Base-by-base conservation (phyloP, 2,888 invertebrate species). In the Pelosia muscerda region DNA sequence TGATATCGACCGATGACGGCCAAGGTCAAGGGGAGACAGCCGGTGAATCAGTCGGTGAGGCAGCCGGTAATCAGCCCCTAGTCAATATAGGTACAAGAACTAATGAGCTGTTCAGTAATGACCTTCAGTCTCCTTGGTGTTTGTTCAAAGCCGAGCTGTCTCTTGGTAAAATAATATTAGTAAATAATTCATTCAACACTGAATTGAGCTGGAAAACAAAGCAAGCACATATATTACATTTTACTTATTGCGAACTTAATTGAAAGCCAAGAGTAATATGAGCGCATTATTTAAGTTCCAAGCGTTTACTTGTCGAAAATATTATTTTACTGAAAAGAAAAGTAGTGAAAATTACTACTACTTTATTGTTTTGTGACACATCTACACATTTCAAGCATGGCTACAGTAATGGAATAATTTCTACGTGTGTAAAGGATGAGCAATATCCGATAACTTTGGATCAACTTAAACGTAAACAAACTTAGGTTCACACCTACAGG, bases 401-500 rank as follows among this genome's bases (percentile, higher is more conserved):
- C 88, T 75, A 81, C 25, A 13, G 81, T 80, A 79, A 80, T 69
- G 74, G 78, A 77, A 68, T 70, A 78, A 68, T 79, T 72, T 77
- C 88, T 90, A 90, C 87, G 82, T 87, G 82, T 87, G 88, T 86
- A 77, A 81, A 82, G 82, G 81, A 82, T 81, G 90, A 88, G 89
- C 86, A 77, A 76, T 84, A 81, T 80, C 73, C 82, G 83, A 84
- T 81, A 81, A 76, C 80, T 79, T 79, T 81, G 81, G 85, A 81
- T 79, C 79, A 83, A 77, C 75, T 75, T 67, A 75, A 86, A 89
- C 88, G 89, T 85, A 84, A 81, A 88, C 86, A 86, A 86, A 88
- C 85, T 89, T 85, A 88, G 88, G 86, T 84, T 86, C 88, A 92
- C 89, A 92, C 93, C 92, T 94, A 95, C 88, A 83, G 92, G 94